Conservation (phyloP, 2,888 invertebrate genomes). For the Busseola fusca region DNA sequence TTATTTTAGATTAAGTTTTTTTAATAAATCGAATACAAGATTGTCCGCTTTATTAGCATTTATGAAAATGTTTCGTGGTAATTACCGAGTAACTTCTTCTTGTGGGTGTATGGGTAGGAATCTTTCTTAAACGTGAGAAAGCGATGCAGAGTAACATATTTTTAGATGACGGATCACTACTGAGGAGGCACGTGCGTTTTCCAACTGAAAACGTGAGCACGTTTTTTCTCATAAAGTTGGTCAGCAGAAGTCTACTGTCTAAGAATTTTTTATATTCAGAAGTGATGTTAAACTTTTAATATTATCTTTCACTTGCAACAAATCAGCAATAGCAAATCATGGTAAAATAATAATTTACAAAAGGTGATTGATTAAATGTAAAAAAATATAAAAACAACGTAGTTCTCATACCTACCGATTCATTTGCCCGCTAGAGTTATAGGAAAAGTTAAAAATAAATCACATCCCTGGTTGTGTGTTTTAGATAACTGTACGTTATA, state of each 20-base stretch:
- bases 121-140: constrained; percentile 42
- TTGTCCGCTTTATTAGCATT: not conserved
- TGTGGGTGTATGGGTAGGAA: constrained; percentile 11
- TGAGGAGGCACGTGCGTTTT: constrained; percentile 44
- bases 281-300: not conserved
- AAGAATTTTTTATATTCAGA: not conserved
- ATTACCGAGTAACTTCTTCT: not conserved
- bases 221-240: constrained; percentile 35
- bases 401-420: not conserved
- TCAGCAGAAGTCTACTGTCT: constrained; percentile 29
- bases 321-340: not conserved
- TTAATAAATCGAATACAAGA: not conserved
- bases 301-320: not conserved
- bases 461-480: constrained; percentile 42
- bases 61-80: not conserved
- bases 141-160: constrained; percentile 43
- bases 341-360: not conserved
- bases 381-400: not conserved
- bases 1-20: not conserved
- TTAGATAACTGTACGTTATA: constrained; percentile 60
- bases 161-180: constrained; percentile 54
- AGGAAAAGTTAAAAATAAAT: constrained; percentile 17
- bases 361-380: not conserved
- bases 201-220: constrained; percentile 47
- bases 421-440: not conserved